These are phyloP conservation scores for Danionella cerebrum DNA, from an alignment of 2,113 vertebrate genomes.

Conservation along the genomic window DNA sequence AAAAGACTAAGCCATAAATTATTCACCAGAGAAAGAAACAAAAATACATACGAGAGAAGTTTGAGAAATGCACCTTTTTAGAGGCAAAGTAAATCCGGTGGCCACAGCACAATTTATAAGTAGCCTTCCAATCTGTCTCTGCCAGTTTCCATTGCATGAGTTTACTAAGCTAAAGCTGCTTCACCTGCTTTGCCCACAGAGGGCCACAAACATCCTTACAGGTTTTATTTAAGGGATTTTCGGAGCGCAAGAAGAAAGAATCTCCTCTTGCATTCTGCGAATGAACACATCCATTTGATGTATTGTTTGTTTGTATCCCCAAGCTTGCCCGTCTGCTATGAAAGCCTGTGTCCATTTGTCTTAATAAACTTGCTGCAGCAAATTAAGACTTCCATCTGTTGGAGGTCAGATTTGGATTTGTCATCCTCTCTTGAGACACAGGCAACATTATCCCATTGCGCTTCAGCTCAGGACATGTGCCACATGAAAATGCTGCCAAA, in stretches of 20 bases:
- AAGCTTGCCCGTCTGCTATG: constrained; percentile 48
- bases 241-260: background rate
- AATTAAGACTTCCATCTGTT: constrained; percentile 59
- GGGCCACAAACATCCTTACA: background rate
- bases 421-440: constrained; percentile 33
- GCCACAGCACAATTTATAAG: background rate
- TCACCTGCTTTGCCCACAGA: background rate
- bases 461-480: constrained; percentile 15
- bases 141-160: background rate
- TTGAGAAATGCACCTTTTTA: background rate
- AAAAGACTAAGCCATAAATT: background rate
- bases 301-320: constrained; percentile 36
- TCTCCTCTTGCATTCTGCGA: background rate
- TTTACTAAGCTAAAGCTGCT: background rate
- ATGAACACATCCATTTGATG: constrained; percentile 42
- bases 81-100: background rate
- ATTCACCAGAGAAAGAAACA: background rate
- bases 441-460: constrained; percentile 13
- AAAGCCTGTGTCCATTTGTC: constrained; percentile 51
- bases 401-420: constrained; percentile 52
- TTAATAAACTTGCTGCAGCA: constrained; percentile 53
- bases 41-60: background rate
- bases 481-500: constrained; percentile 11
- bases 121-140: background rate
- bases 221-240: background rate